Base-by-base conservation (phyloP, 2,888 invertebrate genomes). In the Rhopalosiphum nymphaeae region DNA sequence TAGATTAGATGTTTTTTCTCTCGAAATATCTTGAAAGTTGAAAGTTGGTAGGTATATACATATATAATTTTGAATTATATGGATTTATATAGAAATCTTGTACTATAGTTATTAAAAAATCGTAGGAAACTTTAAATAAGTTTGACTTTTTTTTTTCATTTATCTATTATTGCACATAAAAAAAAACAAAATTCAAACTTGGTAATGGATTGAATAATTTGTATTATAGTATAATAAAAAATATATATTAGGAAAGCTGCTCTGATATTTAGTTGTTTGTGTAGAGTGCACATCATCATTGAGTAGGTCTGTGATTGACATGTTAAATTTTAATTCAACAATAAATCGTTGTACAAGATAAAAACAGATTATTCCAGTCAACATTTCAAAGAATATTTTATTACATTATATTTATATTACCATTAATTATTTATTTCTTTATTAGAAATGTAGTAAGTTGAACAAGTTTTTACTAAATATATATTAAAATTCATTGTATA, bases 121-220 rank as follows among this genome's bases (percentile, higher is more conserved):
- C 26, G 25, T 49, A 61, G 29, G 36, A 49, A 87, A 49, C 49
- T 87, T 92, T 49, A 36, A 92, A 87, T 67, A 26, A 49, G 49
- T 49, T 92, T 87, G 86, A 44, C 86, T n/a, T n/a, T 61, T 61
- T 61, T 92, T 86, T 92, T 49, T 87, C 46, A 61, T 92, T 92
- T 61, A 46, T 26, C 36, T 36, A 46, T 61, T 13, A 26, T 25
- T 46, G 36, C 44, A 49, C 61, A 92, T 36, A n/a, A n/a, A n/a
- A 26, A 86, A 49, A 16, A 25, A 46, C 91, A 42, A 87, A 61
- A 92, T 49, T 42, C 1, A 29, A 61, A 87, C 56, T 5, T 7
- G 0, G 25, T 1, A 44, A 46, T 46, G 49, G 11, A 49, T 25
- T 67, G 57, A 91, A 44, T 21, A 56, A 56, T 85, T 61, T 84